phyloP scores from a whole-genome alignment of 2,797 vertebrate species.

The Lepilemur ruficaudatus region DNA sequence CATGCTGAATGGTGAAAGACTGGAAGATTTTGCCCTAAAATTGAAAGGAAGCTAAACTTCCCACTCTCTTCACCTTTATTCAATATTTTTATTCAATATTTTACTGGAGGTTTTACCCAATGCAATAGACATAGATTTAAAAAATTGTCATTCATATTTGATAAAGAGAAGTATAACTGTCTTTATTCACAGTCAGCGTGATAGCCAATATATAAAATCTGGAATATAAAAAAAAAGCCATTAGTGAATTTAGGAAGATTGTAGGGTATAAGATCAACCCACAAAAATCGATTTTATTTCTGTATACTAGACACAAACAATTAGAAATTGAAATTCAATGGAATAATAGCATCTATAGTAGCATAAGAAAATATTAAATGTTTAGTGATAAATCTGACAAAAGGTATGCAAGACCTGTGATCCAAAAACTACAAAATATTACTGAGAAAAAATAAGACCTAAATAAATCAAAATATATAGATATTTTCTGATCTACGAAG shows the following conservation, averaged over 20 bases:
- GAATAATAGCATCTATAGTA: not conserved
- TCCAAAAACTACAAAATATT: not conserved
- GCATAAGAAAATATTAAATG: not conserved
- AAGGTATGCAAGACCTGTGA: not conserved
- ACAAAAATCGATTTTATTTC: not conserved
- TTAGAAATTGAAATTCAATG: not conserved
- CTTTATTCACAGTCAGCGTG: not conserved
- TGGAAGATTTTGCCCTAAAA: not conserved
- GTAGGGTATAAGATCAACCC: not conserved
- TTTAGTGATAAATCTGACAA: not conserved
- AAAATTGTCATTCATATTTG: not conserved
- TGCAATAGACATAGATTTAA: not conserved
- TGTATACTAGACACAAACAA: not conserved
- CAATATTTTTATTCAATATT: not conserved
- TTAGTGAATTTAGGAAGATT: not conserved
- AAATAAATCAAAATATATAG: not conserved
- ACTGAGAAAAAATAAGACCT: not conserved
- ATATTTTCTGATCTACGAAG: not conserved
- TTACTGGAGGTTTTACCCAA: not conserved
- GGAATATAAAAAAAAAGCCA: not conserved
- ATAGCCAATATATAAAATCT: not conserved
- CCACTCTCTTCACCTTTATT: not conserved
- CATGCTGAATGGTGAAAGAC: not conserved
- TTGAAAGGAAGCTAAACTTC: not conserved
- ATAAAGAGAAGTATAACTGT: not conserved